A percentile compares a stretch with the other conserved stretches of the same genome.
phyloP scores from a whole-genome alignment of 2,888 invertebrate species.

The Marasmarcha lunaedactyla region DNA sequence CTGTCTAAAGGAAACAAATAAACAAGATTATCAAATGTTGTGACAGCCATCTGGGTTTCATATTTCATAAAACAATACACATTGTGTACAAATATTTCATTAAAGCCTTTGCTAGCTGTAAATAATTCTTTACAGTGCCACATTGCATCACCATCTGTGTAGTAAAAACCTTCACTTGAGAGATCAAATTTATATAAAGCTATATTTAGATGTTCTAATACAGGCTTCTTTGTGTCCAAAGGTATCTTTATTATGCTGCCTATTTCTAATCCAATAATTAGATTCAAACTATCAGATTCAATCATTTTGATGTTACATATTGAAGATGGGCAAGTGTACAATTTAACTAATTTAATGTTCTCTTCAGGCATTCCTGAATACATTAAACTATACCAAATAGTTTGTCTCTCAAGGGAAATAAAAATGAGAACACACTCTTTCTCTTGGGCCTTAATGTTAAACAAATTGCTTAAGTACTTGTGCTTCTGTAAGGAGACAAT shows the following conservation, averaged over 20 bases:
- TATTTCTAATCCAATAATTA: conserved; percentile 33
- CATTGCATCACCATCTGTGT: conserved; percentile 41
- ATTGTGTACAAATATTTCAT: conserved; percentile 32
- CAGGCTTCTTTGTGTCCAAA: conserved; percentile 18
- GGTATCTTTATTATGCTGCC: conserved; percentile 37
- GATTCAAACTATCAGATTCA: conserved; percentile 16
- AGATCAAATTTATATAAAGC: conserved; percentile 31
- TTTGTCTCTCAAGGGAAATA: conserved; percentile 30
- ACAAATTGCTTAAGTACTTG: conserved; percentile 18
- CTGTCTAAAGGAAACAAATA: conserved; percentile 34
- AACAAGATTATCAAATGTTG: conserved; percentile 37
- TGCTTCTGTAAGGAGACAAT: background rate
- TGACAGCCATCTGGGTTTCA: conserved; percentile 22
- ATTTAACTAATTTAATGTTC: conserved; percentile 22
- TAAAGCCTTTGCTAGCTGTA: conserved; percentile 24
- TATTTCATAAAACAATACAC: conserved; percentile 37
- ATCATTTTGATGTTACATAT: conserved; percentile 32
- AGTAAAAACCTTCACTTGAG: conserved; percentile 28
- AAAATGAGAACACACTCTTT: conserved; percentile 21
- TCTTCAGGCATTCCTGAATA: conserved; percentile 20
- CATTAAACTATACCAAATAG: conserved; percentile 29
- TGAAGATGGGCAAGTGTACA: conserved; percentile 38
- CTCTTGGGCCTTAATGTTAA: conserved; percentile 13
- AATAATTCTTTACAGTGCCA: conserved; percentile 39
- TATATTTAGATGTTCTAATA: conserved; percentile 38